Evolutionary conservation across 2,797 vertebrate genomes (phyloP), one percentile per base, ranked within the genome.

Genomic region (Cirrhinus molitorella): DNA sequence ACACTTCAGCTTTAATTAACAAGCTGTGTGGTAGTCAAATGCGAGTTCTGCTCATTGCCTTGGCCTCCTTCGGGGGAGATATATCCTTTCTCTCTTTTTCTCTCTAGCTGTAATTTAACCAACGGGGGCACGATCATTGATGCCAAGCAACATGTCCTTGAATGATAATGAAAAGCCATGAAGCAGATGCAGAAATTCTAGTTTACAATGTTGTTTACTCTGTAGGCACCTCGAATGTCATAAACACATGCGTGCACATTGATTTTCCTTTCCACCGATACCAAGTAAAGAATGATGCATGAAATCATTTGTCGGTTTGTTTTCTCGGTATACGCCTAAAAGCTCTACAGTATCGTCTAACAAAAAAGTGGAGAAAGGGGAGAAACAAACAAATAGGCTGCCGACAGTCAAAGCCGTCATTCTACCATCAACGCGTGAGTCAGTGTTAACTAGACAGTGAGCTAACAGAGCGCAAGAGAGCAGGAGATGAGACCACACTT

Each of bases 11-110:
- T 45, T 90, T 94, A 94, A 94, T 94, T 94, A 94, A 90, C 89
- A 87, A 89, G 83, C 89, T 87, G 88, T 81, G 81, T 88, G 87
- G 91, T 93, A 91, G 93, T 94, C 93, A 92, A 93, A 83, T 81
- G 73, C 66, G 89, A 88, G 91, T 90, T 81, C 71, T 82, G 78
- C 85, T 87, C 86, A 89, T 89, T 88, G 87, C 89, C 91, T 89
- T 90, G 89, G 85, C 68, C 80, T 87, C 76, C 40, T 71, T 65
- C 19, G 45, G 81, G 71, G 79, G 16, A 83, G 79, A 84, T 81
- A 80, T 65, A 87, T 80, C 28, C 59, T 71, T 61, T 79, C 73
- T 72, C 31, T 84, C 25, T 55, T 25, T 80, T 45, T 49, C n/a
- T 78, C 40, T 49, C 17, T 49, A 37, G 23, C 45, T 85, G 75